phyloP scores from a whole-genome alignment of 2,113 vertebrate genomes.

The Menura novaehollandiae region DNA sequence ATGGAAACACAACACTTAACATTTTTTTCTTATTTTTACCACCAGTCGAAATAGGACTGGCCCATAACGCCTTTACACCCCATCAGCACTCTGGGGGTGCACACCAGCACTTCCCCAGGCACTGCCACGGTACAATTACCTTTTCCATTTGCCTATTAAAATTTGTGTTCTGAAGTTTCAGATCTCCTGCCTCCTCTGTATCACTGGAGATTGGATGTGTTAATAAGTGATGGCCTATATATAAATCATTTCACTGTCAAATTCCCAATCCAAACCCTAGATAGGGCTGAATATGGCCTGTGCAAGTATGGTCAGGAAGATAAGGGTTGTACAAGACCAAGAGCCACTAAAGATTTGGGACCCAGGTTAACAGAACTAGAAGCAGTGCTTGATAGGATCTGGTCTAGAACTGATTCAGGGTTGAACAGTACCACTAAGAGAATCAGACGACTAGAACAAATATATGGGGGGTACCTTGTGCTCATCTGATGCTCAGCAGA shows the following conservation, averaged over 20 bases:
- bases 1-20: not conserved
- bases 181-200: not conserved
- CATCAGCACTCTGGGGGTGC: not conserved
- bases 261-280: no score
- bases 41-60: not conserved
- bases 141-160: not conserved
- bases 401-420: not conserved
- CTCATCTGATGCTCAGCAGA: not conserved
- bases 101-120: not conserved
- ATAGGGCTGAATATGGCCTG: not conserved
- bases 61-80: not conserved
- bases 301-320: not conserved
- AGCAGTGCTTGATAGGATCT: not conserved
- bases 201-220: not conserved
- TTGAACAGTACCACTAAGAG: not conserved
- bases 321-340: not conserved
- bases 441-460: not conserved
- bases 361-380: not conserved
- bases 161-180: not conserved
- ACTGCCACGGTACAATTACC: not conserved
- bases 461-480: not conserved
- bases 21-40: not conserved
- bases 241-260: not conserved
- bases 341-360: not conserved
- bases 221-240: accelerated